Percentiles rank a stretch among this genome's conserved stretches.
phyloP scores from a whole-genome alignment of 1,140 invertebrate genomes.

The Sarcophaga bullata region DNA sequence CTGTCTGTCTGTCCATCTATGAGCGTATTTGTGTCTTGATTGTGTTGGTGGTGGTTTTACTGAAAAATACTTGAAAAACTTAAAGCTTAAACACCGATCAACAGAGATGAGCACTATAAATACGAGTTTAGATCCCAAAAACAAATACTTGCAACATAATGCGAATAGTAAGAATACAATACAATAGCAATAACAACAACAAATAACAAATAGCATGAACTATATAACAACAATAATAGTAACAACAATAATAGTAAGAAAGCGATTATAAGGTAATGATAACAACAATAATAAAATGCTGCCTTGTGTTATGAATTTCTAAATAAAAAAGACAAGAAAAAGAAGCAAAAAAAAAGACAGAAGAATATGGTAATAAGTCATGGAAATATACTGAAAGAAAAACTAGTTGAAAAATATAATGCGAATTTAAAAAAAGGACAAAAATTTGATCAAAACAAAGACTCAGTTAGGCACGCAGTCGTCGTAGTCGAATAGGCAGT shows the following conservation, averaged over 20 bases:
- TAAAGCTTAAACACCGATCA: slow-evolving; percentile 29
- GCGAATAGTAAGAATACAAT: too few relatives aligned
- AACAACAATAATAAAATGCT: slow-evolving; percentile 38
- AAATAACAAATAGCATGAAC: too few relatives aligned
- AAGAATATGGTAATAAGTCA: slow-evolving; percentile 13
- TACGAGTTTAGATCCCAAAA: background rate
- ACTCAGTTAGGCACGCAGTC: too few relatives aligned
- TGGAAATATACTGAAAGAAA: background rate
- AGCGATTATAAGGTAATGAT: slow-evolving; percentile 35
- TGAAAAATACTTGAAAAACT: background rate
- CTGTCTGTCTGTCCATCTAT: background rate
- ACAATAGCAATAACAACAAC: too few relatives aligned
- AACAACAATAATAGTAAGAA: background rate
- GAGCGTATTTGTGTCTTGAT: background rate
- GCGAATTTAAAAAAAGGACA: too few relatives aligned
- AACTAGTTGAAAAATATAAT: background rate
- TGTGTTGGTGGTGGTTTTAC: background rate
- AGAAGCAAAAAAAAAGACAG: background rate
- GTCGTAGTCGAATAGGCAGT: too few relatives aligned
- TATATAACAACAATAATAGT: background rate
- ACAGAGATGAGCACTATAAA: slow-evolving; percentile 12
- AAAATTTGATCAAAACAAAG: too few relatives aligned
- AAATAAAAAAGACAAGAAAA: background rate
- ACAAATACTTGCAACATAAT: background rate
- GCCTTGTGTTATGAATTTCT: background rate